phyloP scores from a whole-genome alignment of 2,797 vertebrate species.

The Trichosurus vulpecula region DNA sequence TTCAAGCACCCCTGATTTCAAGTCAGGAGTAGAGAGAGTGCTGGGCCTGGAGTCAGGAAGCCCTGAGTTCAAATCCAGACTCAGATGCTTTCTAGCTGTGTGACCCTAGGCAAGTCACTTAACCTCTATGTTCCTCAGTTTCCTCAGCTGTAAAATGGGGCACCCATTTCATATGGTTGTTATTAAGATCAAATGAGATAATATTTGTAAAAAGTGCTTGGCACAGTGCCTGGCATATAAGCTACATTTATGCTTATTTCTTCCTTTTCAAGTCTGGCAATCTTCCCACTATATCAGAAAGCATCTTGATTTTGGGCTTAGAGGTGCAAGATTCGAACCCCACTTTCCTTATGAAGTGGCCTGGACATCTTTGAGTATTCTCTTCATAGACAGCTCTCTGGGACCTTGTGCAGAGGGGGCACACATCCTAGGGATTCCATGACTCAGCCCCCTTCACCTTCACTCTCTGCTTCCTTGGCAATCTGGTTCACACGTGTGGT shows the following conservation, averaged over 20 bases:
- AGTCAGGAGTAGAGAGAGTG: neutral
- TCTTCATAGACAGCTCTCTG: neutral
- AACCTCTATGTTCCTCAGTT: neutral
- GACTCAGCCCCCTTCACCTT: neutral
- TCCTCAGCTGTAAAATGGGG: neutral
- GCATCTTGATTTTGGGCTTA: neutral
- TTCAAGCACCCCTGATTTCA: neutral
- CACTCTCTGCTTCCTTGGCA: neutral
- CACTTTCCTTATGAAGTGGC: neutral
- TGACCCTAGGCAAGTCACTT: neutral
- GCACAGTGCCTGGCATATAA: neutral
- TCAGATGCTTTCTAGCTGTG: neutral
- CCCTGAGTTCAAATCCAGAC: neutral
- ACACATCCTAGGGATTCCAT: neutral
- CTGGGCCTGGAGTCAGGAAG: neutral
- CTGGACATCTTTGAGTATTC: neutral
- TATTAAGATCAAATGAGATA: neutral
- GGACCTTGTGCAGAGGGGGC: neutral
- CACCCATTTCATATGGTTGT: neutral
- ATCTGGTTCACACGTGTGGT: neutral
- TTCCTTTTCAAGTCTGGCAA: neutral
- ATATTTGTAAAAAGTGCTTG: neutral
- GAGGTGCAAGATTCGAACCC: neutral
- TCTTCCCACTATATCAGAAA: neutral
- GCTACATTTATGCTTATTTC: neutral